phyloP scores from a whole-genome alignment of 2,888 invertebrate genomes.

The Chloroclystis v-ata region DNA sequence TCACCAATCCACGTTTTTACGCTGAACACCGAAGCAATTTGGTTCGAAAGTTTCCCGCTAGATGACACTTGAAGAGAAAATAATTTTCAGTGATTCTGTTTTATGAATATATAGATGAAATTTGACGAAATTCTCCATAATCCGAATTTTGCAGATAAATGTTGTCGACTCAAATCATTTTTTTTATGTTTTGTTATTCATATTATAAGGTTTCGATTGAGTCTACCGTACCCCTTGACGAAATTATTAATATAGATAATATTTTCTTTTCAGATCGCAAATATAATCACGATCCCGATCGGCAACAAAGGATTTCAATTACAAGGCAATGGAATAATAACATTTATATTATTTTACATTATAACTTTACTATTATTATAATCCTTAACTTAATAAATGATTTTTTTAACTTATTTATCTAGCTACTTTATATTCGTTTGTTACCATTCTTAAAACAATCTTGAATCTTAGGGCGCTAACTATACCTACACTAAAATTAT shows the following conservation, averaged over 20 bases:
- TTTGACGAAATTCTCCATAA: too few species aligned
- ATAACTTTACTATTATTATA: conserved; percentile 17
- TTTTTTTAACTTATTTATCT: background rate
- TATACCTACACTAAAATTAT: too few species aligned
- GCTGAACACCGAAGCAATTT: background rate
- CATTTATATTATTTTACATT: conserved; percentile 20
- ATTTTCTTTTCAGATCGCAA: conserved; percentile 49
- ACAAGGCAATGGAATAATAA: conserved; percentile 19
- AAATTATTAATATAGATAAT: too few species aligned
- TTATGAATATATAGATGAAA: too few species aligned
- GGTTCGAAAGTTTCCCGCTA: conserved; percentile 10
- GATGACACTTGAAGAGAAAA: conserved; percentile 33
- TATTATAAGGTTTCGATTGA: too few species aligned
- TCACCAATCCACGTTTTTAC: background rate
- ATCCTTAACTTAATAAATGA: background rate
- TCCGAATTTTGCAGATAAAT: too few species aligned
- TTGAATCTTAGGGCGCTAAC: too few species aligned
- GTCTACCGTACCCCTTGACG: too few species aligned
- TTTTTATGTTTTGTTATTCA: too few species aligned
- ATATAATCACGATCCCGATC: conserved; percentile 52
- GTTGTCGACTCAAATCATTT: too few species aligned
- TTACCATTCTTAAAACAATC: too few species aligned
- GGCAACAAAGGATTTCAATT: conserved; percentile 32
- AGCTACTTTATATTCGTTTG: too few species aligned
- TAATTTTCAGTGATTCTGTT: background rate